Percentiles rank a stretch among this genome's conserved stretches.
These are phyloP conservation scores for Micropoecilia bifurca DNA, from an alignment of 2,797 vertebrate species.

Conservation along the genomic window DNA sequence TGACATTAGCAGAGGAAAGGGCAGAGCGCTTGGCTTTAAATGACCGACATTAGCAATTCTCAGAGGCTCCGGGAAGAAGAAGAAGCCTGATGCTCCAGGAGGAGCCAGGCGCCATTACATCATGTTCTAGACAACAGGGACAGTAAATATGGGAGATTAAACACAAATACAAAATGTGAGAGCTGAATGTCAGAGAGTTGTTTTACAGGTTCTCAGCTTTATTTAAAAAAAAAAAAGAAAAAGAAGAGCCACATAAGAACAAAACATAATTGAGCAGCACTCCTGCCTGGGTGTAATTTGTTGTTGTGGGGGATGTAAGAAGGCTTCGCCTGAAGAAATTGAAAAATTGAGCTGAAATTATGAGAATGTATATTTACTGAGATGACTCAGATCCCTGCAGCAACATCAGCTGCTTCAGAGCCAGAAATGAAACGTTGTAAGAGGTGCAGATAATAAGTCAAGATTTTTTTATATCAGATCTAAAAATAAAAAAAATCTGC, in stretches of 20 bases:
- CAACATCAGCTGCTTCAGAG: not conserved
- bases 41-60: slow-evolving; percentile 15
- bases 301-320: not conserved
- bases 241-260: not conserved
- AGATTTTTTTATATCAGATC: not conserved
- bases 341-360: not conserved
- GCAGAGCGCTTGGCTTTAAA: slow-evolving; percentile 22
- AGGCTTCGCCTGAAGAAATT: not conserved
- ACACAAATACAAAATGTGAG: not conserved
- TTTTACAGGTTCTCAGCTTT: not conserved
- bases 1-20: slow-evolving; percentile 65
- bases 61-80: slow-evolving; percentile 6
- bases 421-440: not conserved
- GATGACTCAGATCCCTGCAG: not conserved
- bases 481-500: not conserved
- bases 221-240: not conserved
- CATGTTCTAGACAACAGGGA: not conserved
- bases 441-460: not conserved
- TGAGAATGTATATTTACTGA: not conserved
- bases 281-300: not conserved
- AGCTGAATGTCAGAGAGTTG: not conserved
- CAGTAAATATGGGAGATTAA: not conserved
- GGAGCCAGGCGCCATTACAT: not conserved
- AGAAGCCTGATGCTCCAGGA: not conserved
- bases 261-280: not conserved